These are phyloP conservation scores for Acanthosoma haemorrhoidale DNA, from an alignment of 2,888 invertebrate genomes.

Conservation along the genomic window DNA sequence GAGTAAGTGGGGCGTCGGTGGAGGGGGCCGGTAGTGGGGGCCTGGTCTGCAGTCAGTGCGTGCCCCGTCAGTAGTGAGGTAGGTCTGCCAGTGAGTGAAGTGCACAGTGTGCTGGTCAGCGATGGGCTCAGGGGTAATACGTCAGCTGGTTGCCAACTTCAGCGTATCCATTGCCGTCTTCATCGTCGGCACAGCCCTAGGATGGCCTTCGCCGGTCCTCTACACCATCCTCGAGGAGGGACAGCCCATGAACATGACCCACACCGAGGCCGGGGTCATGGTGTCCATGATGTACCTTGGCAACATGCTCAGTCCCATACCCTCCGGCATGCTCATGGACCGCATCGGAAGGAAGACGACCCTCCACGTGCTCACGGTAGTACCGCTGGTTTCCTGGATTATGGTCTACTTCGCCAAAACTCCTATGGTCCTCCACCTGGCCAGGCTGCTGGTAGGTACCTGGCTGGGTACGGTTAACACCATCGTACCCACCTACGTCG, in stretches of 20 bases:
- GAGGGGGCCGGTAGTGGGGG: not conserved
- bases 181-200: constrained; percentile 33
- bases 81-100: not conserved
- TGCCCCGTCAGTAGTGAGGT: not conserved
- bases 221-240: constrained; percentile 49
- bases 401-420: constrained; percentile 49
- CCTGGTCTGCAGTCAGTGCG: not conserved
- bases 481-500: constrained; percentile 76
- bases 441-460: constrained; percentile 34
- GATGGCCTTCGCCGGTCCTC: constrained; percentile 46
- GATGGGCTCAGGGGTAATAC: constrained; percentile 17
- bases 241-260: constrained; percentile 51
- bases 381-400: constrained; percentile 65
- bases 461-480: constrained; percentile 60
- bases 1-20: too few relatives aligned
- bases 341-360: constrained; percentile 65
- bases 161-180: constrained; percentile 31
- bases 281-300: constrained; percentile 50
- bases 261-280: constrained; percentile 57
- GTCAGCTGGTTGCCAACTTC: constrained; percentile 36
- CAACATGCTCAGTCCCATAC: constrained; percentile 50
- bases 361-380: constrained; percentile 58
- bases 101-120: not conserved
- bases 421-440: constrained; percentile 35
- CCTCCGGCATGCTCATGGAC: constrained; percentile 59